Evolutionary conservation across 2,888 invertebrate genomes (phyloP).

Genomic region (Lamellibrachia columna): DNA sequence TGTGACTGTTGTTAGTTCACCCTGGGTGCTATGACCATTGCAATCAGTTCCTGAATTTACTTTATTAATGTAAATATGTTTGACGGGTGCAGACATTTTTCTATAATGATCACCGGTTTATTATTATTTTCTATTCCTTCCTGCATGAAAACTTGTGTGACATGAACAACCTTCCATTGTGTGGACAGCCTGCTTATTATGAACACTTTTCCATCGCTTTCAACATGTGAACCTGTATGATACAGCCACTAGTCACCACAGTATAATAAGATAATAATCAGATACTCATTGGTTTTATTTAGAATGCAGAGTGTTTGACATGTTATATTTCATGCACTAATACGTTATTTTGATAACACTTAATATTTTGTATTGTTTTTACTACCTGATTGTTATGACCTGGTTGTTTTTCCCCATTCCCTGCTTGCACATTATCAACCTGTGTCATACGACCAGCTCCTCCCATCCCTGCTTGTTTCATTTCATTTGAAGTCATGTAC

Average conservation of each 20-base stretch:
- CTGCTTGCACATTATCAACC: too few relatives aligned
- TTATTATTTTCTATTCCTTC: not conserved
- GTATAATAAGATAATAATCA: not conserved
- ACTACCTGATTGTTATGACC: not conserved
- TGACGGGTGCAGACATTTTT: not conserved
- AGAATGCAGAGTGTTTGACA: not conserved
- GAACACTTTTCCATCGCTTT: not conserved
- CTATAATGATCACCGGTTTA: not conserved
- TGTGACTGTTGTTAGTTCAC: not conserved
- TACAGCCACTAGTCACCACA: not conserved
- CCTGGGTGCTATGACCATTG: not conserved
- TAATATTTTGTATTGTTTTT: not conserved
- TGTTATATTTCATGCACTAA: not conserved
- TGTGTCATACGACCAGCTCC: not conserved
- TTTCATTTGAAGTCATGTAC: too few relatives aligned
- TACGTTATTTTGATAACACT: not conserved
- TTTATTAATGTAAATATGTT: not conserved
- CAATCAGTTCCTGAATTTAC: not conserved
- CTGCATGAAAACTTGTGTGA: not conserved
- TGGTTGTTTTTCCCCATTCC: too few relatives aligned
- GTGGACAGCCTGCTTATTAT: not conserved
- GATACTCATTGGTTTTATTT: not conserved
- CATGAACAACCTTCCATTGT: not conserved
- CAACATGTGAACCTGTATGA: not conserved
- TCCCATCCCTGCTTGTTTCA: not conserved